Evolutionary conservation across 2,888 invertebrate genomes (phyloP).

Genomic region (Lasioglossum marginatum): DNA sequence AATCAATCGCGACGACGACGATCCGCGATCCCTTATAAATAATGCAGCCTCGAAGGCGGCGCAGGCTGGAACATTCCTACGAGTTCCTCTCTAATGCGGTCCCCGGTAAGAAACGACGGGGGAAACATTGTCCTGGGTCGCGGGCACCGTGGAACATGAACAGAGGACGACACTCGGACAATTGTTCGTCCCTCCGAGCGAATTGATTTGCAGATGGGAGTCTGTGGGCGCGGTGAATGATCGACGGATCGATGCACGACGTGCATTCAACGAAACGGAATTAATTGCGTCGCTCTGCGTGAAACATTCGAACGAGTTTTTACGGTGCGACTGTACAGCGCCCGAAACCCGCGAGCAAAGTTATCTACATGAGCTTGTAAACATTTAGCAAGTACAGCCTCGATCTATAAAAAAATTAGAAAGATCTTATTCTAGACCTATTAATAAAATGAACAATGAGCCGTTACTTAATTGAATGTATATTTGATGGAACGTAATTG

Average conservation of each 20-base stretch:
- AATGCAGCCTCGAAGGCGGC: slow-evolving; percentile 49
- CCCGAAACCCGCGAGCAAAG: neutral
- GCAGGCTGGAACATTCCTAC: slow-evolving; percentile 52
- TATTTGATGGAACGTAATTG: neutral
- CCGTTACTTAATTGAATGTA: neutral
- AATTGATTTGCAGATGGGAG: slow-evolving; percentile 57
- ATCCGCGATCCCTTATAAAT: slow-evolving; percentile 55
- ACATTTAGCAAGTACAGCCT: neutral
- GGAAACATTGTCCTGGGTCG: slow-evolving; percentile 44
- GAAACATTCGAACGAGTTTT: slow-evolving; percentile 25
- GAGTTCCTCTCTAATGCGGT: slow-evolving; percentile 48
- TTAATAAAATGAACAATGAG: neutral
- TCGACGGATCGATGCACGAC: slow-evolving; percentile 51
- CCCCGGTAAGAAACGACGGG: slow-evolving; percentile 20
- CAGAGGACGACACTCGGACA: slow-evolving; percentile 28
- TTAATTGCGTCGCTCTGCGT: slow-evolving; percentile 45
- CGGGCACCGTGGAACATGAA: no score
- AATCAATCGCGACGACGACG: slow-evolving; percentile 32
- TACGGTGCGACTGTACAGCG: neutral
- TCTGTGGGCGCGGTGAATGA: slow-evolving; percentile 56
- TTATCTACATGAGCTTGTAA: neutral
- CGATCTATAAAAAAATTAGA: no score
- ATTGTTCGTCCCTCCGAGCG: slow-evolving; percentile 36
- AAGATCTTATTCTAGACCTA: neutral
- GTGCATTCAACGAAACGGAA: slow-evolving; percentile 43